phyloP scores from a whole-genome alignment of 2,113 vertebrate genomes.

The Notiomystis cincta region DNA sequence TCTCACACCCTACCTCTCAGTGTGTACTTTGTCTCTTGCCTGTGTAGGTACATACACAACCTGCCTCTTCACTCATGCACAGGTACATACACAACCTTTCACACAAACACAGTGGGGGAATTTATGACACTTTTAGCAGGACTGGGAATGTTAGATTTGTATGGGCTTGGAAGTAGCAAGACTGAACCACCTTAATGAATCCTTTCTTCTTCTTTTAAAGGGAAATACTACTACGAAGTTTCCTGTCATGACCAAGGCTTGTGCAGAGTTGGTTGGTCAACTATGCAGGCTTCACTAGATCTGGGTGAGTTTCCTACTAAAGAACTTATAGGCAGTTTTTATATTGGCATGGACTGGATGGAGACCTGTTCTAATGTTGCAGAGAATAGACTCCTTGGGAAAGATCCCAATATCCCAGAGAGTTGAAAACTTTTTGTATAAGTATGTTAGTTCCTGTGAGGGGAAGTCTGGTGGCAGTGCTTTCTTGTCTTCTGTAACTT shows the following conservation, averaged over 20 bases:
- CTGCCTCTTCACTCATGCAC: too few species aligned
- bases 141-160: not conserved
- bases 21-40: not conserved
- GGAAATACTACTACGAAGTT: conserved; percentile 93
- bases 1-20: not conserved
- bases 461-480: not conserved
- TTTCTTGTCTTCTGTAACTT: not conserved
- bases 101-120: not conserved
- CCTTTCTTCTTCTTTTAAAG: conserved; percentile 48
- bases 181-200: not conserved
- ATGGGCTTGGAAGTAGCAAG: not conserved
- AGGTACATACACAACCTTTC: not conserved
- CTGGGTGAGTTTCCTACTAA: conserved; percentile 77
- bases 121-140: not conserved
- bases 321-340: not conserved
- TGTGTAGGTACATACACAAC: not conserved
- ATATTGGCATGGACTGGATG: not conserved
- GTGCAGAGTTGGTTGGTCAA: conserved; percentile 95
- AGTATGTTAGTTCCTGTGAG: not conserved
- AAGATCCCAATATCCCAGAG: accelerated
- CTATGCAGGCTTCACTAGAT: conserved; percentile 89
- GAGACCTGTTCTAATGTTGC: not conserved
- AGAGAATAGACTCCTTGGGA: not conserved
- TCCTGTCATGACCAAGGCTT: conserved; percentile 93
- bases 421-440: not conserved